Evolutionary conservation across 2,797 vertebrate genomes (phyloP), one percentile per base, ranked within the genome.

Genomic region (Poeciliopsis gracilis): DNA sequence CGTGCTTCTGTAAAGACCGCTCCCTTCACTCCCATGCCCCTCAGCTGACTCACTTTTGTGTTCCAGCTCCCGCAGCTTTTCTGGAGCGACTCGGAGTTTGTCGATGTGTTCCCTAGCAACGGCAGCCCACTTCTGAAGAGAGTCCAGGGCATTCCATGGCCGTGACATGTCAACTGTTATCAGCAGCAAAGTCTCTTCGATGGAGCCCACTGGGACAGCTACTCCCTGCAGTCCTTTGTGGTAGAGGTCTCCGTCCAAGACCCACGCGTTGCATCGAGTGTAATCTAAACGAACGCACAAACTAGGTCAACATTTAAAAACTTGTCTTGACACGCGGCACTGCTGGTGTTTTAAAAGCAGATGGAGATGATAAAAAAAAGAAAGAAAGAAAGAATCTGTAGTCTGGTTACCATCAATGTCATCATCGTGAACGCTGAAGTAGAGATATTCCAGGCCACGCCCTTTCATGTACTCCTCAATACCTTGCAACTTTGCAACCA

Each of bases 141-240:
- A 99, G 95, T 99, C 98, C 93, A 99, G 91, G 82, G 97, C 97
- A 85, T 97, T 96, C 98, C 98, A 99, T 33, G 98, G 98, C 89
- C 98, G 97, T 66, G 98, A 98, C 97, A 99, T 97, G 88, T 99
- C 98, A 86, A 99, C 95, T 25, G 96, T 96, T 91, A 99, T 90
- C 94, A 97, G 94, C 84, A 97, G 90, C 88, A 99, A 90, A 82
- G 97, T 97, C 96, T 98, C 96, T 80, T 95, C 95, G 82, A 99
- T 93, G 45, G 97, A 97, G 87, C 94, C 93, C 77, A 96, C 94
- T 30, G 97, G 97, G 89, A 99, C 93, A 0, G 97, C 98, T 78
- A 99, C 99, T 67, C 97, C 98, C 91, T 99, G 97, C 80, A 99
- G 97, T 83, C 97, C 98, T 94, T 99, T 99, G 93, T 99, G 98